Percentiles rank a stretch among this genome's conserved stretches.
phyloP scores from a whole-genome alignment of 2,113 vertebrate species.

The Indicator maculatus region DNA sequence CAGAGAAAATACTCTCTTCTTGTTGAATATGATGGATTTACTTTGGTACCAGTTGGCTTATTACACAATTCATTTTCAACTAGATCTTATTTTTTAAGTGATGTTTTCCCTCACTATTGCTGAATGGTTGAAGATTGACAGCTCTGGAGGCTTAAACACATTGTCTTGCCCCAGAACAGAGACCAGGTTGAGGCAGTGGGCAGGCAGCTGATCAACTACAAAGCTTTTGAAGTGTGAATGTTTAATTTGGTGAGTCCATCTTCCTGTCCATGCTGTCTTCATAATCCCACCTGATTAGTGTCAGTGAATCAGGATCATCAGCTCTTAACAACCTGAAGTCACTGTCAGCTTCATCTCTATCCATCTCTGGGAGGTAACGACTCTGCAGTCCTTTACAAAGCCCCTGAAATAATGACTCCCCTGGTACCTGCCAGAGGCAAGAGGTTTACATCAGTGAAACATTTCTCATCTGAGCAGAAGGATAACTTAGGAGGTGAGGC shows the following conservation, averaged over 20 bases:
- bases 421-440: background rate
- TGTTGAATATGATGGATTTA: conserved; percentile 26
- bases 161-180: background rate
- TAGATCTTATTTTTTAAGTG: background rate
- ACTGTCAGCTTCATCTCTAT: background rate
- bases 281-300: background rate
- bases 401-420: background rate
- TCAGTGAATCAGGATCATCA: background rate
- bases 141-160: background rate
- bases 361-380: background rate
- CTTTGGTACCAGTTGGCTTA: conserved; percentile 5
- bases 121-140: background rate
- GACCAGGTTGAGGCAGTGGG: background rate
- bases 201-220: background rate
- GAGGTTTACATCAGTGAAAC: background rate
- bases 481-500: background rate
- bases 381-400: background rate
- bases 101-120: background rate
- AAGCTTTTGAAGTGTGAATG: background rate
- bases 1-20: background rate
- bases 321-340: background rate
- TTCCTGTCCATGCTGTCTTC: background rate
- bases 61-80: background rate
- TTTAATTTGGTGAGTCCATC: background rate
- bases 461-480: background rate